Evolutionary conservation across 2,888 invertebrate species (phyloP).

Genomic region (Cyclophora albipunctata): DNA sequence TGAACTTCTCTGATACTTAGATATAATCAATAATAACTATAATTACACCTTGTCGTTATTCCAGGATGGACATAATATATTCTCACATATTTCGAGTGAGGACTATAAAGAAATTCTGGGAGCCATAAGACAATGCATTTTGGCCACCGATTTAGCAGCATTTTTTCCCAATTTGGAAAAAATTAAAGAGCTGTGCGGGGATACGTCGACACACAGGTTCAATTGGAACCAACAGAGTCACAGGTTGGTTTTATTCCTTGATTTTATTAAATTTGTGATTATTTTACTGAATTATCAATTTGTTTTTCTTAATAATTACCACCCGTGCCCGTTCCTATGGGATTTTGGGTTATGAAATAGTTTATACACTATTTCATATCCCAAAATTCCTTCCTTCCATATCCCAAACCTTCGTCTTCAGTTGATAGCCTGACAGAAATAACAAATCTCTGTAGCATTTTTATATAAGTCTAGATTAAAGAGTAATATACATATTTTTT

Average conservation of each 20-base stretch:
- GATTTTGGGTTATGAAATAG: no score
- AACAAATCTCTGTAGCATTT: no score
- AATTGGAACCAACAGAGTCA: slow-evolving; percentile 80
- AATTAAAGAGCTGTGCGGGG: slow-evolving; percentile 60
- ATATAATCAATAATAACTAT: no score
- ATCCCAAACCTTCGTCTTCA: no score
- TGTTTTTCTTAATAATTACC: background rate
- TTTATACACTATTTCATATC: no score
- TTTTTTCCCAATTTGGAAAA: slow-evolving; percentile 85
- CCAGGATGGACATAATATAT: slow-evolving; percentile 91
- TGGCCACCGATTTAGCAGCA: slow-evolving; percentile 88
- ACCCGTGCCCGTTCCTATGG: no score
- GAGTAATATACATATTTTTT: no score
- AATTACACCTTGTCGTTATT: slow-evolving; percentile 19
- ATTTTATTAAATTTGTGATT: background rate
- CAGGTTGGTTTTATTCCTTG: slow-evolving; percentile 34
- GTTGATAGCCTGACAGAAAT: no score
- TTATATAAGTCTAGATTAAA: no score
- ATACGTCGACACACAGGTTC: slow-evolving; percentile 72
- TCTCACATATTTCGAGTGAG: slow-evolving; percentile 79
- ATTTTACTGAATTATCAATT: no score
- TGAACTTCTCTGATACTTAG: no score
- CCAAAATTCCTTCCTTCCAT: no score
- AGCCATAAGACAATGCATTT: slow-evolving; percentile 85
- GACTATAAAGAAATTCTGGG: slow-evolving; percentile 87